These are phyloP conservation scores for Melanotaenia trifasciata DNA, from an alignment of 2,797 vertebrate species.

Conservation along the genomic window DNA sequence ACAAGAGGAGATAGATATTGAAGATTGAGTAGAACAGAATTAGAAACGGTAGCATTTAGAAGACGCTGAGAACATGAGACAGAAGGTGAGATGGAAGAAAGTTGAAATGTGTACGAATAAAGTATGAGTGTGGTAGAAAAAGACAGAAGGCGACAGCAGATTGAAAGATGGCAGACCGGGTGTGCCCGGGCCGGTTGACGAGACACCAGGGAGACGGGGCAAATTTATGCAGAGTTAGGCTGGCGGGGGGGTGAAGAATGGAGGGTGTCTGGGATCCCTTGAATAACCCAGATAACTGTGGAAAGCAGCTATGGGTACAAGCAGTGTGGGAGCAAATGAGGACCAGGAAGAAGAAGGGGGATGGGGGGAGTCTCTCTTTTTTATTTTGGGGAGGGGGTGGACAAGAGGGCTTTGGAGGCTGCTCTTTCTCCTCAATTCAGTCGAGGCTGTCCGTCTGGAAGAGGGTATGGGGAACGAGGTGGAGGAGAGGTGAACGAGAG, in stretches of 20 bases:
- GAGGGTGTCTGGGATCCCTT: slow-evolving; percentile 75
- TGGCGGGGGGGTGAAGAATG: slow-evolving; percentile 58
- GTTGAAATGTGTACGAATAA: slow-evolving; percentile 37
- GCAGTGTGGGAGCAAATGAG: slow-evolving; percentile 51
- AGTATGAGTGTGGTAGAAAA: slow-evolving; percentile 42
- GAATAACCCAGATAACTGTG: slow-evolving; percentile 69
- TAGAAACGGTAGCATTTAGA: slow-evolving; percentile 36
- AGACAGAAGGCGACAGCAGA: slow-evolving; percentile 66
- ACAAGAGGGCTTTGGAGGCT: slow-evolving; percentile 43
- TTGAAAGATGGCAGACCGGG: slow-evolving; percentile 68
- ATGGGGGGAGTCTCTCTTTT: slow-evolving; percentile 41
- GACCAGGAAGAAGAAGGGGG: slow-evolving; percentile 41
- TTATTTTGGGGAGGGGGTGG: slow-evolving; percentile 21
- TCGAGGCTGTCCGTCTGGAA: slow-evolving; percentile 75
- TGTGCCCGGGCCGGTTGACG: slow-evolving; percentile 67
- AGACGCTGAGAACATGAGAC: slow-evolving; percentile 13
- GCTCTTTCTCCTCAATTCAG: slow-evolving; percentile 70
- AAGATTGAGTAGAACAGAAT: slow-evolving; percentile 33
- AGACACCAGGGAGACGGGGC: slow-evolving; percentile 72
- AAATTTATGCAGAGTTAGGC: slow-evolving; percentile 82
- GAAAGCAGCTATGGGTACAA: slow-evolving; percentile 69
- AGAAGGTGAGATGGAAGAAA: slow-evolving; percentile 18
- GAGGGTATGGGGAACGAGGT: slow-evolving; percentile 61
- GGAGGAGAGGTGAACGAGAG: slow-evolving; percentile 47
- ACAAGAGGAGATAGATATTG: slow-evolving; percentile 25